Base-by-base conservation (phyloP, 2,888 invertebrate species). In the Hyalella azteca region DNA sequence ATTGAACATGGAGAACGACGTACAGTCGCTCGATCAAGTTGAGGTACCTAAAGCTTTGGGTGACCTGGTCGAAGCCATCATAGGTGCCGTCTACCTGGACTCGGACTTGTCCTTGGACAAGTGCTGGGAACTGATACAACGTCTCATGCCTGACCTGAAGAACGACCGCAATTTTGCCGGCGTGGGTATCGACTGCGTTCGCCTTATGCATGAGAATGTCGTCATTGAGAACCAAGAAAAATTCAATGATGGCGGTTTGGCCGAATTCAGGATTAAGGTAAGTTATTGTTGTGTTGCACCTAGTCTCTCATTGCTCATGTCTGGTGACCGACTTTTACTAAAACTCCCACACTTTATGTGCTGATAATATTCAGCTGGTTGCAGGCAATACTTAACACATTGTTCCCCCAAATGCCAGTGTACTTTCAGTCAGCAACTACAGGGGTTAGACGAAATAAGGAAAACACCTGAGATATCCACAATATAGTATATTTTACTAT, bases 41-140 rank as follows among this genome's bases (percentile, higher is more conserved):
- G 96, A 97, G 88, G 96, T 97, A 0, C 97, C 97, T 0, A 93
- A 95, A 89, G 93, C 93, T 0, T 90, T 99, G 41, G 97, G 98
- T 15, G 98, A 98, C 88, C 89, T 98, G 50, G 94, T 97, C 88
- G 98, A 99, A 88, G 93, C 98, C 0, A 86, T 97, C 0, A 92
- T 94, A 32, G 98, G 96, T 0, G 98, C 97, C 0, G 91, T 97
- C n/a, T 97, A 91, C 88, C 88, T 98, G 66, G 98, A 98, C 88
- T 91, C 91, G 86, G 92, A 92, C 39, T 93, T 94, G 86, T 89
- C 92, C 87, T 87, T 96, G n/a, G 86, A 90, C 19, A 77, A 29
- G 22, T 39, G 26, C 45, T 75, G 75, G 75, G 45, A 22, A 11
- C 41, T 75, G 3, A 29, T 75, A 7, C 29, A n/a, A 11, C 26